Evolutionary conservation across 2,797 vertebrate species (phyloP).

Genomic region (Lycodopsis pacificus): DNA sequence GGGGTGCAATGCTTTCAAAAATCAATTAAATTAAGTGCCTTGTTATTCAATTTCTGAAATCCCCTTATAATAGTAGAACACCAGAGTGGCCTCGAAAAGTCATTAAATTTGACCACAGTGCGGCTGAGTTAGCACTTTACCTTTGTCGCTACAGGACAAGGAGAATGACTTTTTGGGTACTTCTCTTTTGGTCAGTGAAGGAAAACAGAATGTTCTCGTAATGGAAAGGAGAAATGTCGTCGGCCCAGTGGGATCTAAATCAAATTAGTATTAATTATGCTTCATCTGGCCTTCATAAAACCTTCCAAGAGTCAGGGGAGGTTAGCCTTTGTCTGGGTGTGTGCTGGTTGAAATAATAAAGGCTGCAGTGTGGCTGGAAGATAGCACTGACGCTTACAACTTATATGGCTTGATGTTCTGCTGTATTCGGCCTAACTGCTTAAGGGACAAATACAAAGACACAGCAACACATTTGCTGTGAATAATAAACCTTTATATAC

Average conservation of each 20-base stretch:
- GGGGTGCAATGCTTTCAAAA: conserved; percentile 62
- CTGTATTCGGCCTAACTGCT: conserved; percentile 7
- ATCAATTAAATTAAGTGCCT: conserved; percentile 73
- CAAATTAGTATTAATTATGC: conserved; percentile 82
- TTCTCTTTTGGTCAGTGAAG: conserved; percentile 59
- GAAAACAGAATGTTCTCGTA: conserved; percentile 62
- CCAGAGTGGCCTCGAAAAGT: conserved; percentile 65
- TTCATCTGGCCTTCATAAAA: conserved; percentile 79
- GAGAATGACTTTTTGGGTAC: conserved; percentile 55
- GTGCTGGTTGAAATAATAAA: conserved; percentile 68
- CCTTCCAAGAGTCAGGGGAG: conserved; percentile 62
- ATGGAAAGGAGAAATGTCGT: conserved; percentile 47
- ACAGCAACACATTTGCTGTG: conserved; percentile 4
- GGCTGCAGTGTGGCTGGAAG: conserved; percentile 38
- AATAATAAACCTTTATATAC: not conserved
- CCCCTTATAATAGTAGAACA: conserved; percentile 59
- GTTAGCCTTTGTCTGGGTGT: conserved; percentile 67
- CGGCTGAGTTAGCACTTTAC: conserved; percentile 65
- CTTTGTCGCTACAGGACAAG: conserved; percentile 62
- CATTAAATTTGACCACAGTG: conserved; percentile 73
- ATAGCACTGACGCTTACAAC: conserved; percentile 39
- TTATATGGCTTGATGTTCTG: conserved; percentile 1
- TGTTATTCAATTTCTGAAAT: conserved; percentile 71
- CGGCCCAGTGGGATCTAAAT: conserved; percentile 65
- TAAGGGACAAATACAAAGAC: conserved; percentile 7